Evolutionary conservation across 1,140 invertebrate genomes (phyloP).

Genomic region (Drosophila baimaii): DNA sequence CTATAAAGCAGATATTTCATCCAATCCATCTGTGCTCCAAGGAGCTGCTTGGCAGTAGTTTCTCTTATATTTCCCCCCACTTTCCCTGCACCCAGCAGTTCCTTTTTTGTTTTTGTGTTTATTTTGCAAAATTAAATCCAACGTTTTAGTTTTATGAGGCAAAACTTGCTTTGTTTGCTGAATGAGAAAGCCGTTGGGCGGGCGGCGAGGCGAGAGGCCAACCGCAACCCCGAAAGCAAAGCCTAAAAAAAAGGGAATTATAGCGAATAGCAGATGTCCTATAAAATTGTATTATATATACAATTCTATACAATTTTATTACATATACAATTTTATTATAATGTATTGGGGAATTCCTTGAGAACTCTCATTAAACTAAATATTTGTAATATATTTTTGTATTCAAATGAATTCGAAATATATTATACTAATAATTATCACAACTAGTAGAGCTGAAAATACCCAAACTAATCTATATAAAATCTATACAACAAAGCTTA

Average conservation of each 20-base stretch:
- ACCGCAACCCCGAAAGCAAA: slow-evolving; percentile 22
- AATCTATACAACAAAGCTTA: too few species aligned
- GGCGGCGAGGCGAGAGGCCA: neutral
- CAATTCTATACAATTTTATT: too few species aligned
- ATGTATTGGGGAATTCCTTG: too few species aligned
- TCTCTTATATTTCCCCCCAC: neutral
- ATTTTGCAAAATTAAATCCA: slow-evolving; percentile 82
- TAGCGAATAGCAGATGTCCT: neutral
- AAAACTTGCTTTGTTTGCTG: slow-evolving; percentile 79
- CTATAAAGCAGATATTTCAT: slow-evolving; percentile 27
- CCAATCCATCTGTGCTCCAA: slow-evolving; percentile 43
- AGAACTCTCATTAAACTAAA: too few species aligned
- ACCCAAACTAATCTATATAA: too few species aligned
- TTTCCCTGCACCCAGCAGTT: neutral
- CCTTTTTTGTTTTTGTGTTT: slow-evolving; percentile 64
- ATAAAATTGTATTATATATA: too few species aligned
- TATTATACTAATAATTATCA: too few species aligned
- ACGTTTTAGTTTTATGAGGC: slow-evolving; percentile 80
- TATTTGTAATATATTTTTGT: too few species aligned
- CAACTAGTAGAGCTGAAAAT: too few species aligned
- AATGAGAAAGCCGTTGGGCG: slow-evolving; percentile 34
- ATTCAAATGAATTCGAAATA: too few species aligned
- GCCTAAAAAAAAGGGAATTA: neutral
- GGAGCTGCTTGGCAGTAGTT: neutral
- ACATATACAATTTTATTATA: too few species aligned